Conservation (phyloP, 2,113 vertebrate genomes). For the Atherinomorus stipes region DNA sequence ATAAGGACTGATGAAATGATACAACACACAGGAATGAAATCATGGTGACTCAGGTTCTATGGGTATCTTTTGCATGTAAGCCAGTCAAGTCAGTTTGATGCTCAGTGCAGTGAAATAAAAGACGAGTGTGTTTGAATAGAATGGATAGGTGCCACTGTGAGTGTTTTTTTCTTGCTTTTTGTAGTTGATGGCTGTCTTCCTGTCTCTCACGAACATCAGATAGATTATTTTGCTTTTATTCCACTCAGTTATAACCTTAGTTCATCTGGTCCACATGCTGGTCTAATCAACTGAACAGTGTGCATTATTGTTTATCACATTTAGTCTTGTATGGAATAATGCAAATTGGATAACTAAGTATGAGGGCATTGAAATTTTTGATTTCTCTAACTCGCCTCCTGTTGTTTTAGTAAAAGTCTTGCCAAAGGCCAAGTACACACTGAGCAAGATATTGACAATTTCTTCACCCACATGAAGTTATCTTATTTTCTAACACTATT, state of each 20-base stretch:
- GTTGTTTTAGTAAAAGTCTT: constrained; percentile 16
- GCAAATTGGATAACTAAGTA: background rate
- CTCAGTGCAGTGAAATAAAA: background rate
- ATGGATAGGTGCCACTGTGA: background rate
- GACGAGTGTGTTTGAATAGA: too few species aligned
- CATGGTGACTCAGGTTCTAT: constrained; percentile 40
- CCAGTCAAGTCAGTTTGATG: constrained; percentile 27
- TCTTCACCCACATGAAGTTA: constrained; percentile 20
- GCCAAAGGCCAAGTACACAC: constrained; percentile 15
- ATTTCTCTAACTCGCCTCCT: constrained; percentile 32
- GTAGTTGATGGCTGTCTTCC: background rate
- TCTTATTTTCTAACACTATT: constrained; percentile 46
- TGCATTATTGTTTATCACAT: constrained; percentile 5
- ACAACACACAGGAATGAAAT: constrained; percentile 25
- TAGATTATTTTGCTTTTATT: background rate
- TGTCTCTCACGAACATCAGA: constrained; percentile 15
- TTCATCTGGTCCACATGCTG: constrained; percentile 30
- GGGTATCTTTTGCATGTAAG: constrained; percentile 35
- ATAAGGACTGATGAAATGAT: constrained; percentile 26
- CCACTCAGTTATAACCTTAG: background rate
- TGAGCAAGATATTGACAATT: constrained; percentile 26
- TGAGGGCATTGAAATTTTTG: constrained; percentile 10
- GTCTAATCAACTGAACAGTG: background rate
- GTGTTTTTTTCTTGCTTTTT: background rate
- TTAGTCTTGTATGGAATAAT: constrained; percentile 1